Evolutionary conservation across 2,113 vertebrate genomes (phyloP).

Genomic region (Tachysurus vachellii): DNA sequence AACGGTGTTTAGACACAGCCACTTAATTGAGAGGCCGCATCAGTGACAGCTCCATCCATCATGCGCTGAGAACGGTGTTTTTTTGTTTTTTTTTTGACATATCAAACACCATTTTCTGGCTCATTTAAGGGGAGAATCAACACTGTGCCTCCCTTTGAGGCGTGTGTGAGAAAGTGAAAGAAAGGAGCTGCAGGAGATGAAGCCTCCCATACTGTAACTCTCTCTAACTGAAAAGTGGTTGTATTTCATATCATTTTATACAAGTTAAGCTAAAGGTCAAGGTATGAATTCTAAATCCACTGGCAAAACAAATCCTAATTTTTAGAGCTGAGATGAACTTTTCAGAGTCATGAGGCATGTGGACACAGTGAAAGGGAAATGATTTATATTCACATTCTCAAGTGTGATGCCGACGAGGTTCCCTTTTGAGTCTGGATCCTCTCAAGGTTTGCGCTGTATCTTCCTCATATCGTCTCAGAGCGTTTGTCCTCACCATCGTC

Average conservation of each 20-base stretch:
- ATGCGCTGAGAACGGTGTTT: constrained; percentile 43
- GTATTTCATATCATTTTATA: neutral
- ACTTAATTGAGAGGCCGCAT: constrained; percentile 57
- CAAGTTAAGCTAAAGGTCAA: neutral
- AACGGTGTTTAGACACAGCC: constrained; percentile 58
- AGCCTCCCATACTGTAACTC: neutral
- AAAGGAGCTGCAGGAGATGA: neutral
- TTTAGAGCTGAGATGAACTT: neutral
- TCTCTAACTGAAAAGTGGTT: neutral
- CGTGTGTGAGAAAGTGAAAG: neutral
- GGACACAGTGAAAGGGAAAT: neutral
- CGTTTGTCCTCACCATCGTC: too few relatives aligned
- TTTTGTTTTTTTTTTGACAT: constrained; percentile 5
- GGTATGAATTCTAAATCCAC: neutral
- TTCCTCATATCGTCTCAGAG: too few relatives aligned
- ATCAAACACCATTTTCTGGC: constrained; percentile 62
- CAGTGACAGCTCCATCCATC: constrained; percentile 65
- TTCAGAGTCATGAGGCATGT: neutral
- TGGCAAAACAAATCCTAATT: too few relatives aligned
- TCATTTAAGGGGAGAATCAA: constrained; percentile 57
- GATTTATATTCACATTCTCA: too few relatives aligned
- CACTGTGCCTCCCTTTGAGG: constrained; percentile 24
- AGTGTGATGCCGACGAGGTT: too few relatives aligned
- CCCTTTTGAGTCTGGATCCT: too few relatives aligned
- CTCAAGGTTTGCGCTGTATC: too few relatives aligned